These are phyloP conservation scores for Leptinotarsa peninsularis DNA, from an alignment of 2,888 invertebrate genomes.

Conservation along the genomic window DNA sequence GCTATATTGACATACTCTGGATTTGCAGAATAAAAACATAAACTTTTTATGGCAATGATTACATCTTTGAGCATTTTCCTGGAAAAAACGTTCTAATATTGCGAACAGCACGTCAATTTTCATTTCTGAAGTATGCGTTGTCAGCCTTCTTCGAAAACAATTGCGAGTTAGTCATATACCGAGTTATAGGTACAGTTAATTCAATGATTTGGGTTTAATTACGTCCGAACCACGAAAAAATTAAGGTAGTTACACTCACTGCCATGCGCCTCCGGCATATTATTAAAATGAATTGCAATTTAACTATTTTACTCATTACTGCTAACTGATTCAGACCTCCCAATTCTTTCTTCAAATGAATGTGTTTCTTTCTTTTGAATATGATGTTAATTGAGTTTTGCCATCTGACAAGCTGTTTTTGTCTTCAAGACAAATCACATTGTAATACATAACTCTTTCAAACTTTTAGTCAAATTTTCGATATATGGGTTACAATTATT, in stretches of 20 bases:
- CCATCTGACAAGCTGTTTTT: background rate
- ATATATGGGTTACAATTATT: too few species aligned
- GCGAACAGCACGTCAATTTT: slow-evolving; percentile 3
- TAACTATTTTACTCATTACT: slow-evolving; percentile 22
- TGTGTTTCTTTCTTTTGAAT: background rate
- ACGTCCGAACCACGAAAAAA: slow-evolving; percentile 12
- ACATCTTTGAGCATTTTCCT: background rate
- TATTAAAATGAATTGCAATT: slow-evolving; percentile 24
- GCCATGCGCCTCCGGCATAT: slow-evolving; percentile 6
- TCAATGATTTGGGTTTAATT: slow-evolving; percentile 12
- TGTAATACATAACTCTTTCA: too few species aligned
- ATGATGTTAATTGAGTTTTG: background rate
- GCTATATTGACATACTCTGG: too few species aligned
- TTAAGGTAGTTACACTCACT: slow-evolving; percentile 8
- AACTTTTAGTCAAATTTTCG: too few species aligned
- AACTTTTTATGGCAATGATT: background rate
- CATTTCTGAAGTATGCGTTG: slow-evolving; percentile 2
- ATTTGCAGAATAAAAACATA: background rate
- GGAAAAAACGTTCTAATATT: background rate
- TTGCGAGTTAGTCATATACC: slow-evolving; percentile 8
- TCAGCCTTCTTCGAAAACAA: slow-evolving; percentile 7
- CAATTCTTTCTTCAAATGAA: background rate
- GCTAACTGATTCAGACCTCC: background rate
- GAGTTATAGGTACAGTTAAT: slow-evolving; percentile 14
- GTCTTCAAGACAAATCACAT: too few species aligned